Base-by-base conservation (phyloP, 2,113 vertebrate genomes). In the Morone chrysops region DNA sequence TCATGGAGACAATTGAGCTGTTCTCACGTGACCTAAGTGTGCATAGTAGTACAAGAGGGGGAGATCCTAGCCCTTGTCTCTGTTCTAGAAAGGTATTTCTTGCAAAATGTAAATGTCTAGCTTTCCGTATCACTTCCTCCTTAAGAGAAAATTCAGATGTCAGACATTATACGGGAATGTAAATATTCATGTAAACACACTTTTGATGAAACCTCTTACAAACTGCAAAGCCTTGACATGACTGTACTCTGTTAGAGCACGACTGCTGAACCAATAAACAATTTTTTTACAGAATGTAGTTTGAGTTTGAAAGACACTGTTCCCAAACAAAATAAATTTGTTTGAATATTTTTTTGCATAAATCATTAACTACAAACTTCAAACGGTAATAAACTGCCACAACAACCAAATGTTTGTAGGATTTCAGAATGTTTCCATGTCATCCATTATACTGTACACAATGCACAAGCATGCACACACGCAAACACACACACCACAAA, bases 331-430 rank as follows among this genome's bases (percentile, higher is more conserved):
- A 88, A 90, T 68, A 70, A 61, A 85, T 86, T 87, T 90, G 91
- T 93, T 93, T 88, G 82, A 92, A 88, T 90, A 79, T 89, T 86
- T 83, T 84, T 82, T 83, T 84, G 83, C 83, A 89, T 90, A 91
- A 92, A 91, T 92, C 87, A 91, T 91, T 91, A 87, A 84, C 81
- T 88, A 80, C 69, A 57, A 85, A 94, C 90, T 91, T 92, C 87
- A 93, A 92, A 87, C 47, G 12, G 81, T 81, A 89, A 90, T 92
- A 86, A 90, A 89, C 80, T 70, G 79, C 88, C 89, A 88, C 86
- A 86, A 79, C 78, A 71, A 82, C 89, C 83, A 61, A 81, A 93
- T 92, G 88, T 92, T 93, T 93, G 87, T 82, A 70, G 82, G 87
- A 79, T 86, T 82, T 88, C 78, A 76, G 84, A 90, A 90, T 85